These are phyloP conservation scores for Aspidoscelis tigris DNA, from an alignment of 2,113 vertebrate genomes.

Conservation along the genomic window DNA sequence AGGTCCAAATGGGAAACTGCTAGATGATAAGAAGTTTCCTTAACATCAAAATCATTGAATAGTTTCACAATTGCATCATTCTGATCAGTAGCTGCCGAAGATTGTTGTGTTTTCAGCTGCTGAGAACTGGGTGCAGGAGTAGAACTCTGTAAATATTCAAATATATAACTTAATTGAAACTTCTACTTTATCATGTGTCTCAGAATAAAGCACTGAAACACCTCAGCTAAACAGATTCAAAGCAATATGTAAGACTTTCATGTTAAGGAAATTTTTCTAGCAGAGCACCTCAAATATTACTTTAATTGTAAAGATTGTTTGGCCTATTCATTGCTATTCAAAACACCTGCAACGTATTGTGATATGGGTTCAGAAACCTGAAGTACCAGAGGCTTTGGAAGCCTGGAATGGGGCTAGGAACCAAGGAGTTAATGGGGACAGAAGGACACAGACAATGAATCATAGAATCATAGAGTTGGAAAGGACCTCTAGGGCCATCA, in stretches of 20 bases:
- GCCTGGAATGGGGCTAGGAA: too few relatives aligned
- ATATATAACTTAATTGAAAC: constrained; percentile 29
- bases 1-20: constrained; percentile 95
- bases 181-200: constrained; percentile 17
- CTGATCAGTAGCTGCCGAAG: constrained; percentile 82
- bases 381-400: too few relatives aligned
- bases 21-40: constrained; percentile 96
- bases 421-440: too few relatives aligned
- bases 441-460: too few relatives aligned
- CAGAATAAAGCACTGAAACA: not conserved
- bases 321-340: not conserved
- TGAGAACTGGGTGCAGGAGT: constrained; percentile 78
- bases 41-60: constrained; percentile 91
- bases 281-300: not conserved
- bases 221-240: not conserved
- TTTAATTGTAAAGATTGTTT: not conserved
- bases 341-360: not conserved
- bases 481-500: too few relatives aligned
- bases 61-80: constrained; percentile 88
- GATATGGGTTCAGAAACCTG: too few relatives aligned
- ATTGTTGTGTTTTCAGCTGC: constrained; percentile 85
- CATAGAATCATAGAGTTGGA: too few relatives aligned
- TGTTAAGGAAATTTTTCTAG: constrained; percentile 22
- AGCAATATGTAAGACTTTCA: not conserved
- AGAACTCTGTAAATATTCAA: constrained; percentile 80